Evolutionary conservation across 2,113 vertebrate genomes (phyloP), one percentile per base, ranked within the genome.

Genomic region (Aptenodytes patagonicus): DNA sequence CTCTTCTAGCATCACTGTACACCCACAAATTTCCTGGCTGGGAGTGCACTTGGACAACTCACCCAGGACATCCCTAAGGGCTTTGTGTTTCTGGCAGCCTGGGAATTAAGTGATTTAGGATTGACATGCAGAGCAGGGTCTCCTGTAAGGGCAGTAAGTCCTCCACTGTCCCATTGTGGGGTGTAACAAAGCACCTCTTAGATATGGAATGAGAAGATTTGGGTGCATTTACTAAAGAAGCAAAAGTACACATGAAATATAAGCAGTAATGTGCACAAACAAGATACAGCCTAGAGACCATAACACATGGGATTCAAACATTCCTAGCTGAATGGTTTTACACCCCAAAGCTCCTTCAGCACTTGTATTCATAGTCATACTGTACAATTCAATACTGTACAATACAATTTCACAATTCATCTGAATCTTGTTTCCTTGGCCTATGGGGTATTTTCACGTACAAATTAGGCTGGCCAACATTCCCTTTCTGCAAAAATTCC

Each of bases 401-500:
- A 42, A 42, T 42, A 42, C 42, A 42, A 42, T 42, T 42, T 42
- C 42, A 42, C 42, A 42, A 98, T 98, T 98, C 96, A 98, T 98
- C 97, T 98, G 97, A 97, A 98, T 98, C 98, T 98, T 97, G 98
- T 98, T 98, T 97, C 87, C 86, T 97, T 98, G 98, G 98, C 97
- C 97, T 98, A 92, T 97, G 95, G 97, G 97, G 97, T 97, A 98
- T 98, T 98, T 98, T 98, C 98, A 97, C 97, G 98, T 98, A 98
- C 98, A 98, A 98, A 98, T 98, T 98, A 98, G 98, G 97, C 98
- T 98, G 98, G 97, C 97, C 98, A 98, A 97, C 97, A 95, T 98
- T 98, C 95, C 97, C 97, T 97, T 98, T 97, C 97, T 98, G 93
- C 93, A 97, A 96, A 98, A 97, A 97, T 97, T 98, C 98, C 97